Base-by-base conservation (phyloP, 2,797 vertebrate genomes). In the Myotis myotis region DNA sequence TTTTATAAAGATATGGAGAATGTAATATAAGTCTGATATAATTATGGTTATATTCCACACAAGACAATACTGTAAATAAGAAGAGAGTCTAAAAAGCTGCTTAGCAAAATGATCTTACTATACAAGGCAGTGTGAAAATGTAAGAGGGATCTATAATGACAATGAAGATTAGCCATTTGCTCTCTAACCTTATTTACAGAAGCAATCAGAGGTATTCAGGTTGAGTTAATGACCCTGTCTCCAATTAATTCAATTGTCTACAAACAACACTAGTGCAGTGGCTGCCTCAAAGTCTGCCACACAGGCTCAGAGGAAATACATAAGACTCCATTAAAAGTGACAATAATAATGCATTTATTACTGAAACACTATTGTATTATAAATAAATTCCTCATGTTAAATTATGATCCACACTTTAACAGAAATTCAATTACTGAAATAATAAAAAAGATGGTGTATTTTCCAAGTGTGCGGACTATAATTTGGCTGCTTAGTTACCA, bases 381-480 rank as follows among this genome's bases (percentile, higher is more conserved):
- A 98, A 98, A 98, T 98, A 98, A 98, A 98, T 98, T 98, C 97
- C 98, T 98, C 98, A 98, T 98, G 98, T 98, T 97, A 98, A 98
- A 98, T 98, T 98, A 98, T 97, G 97, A 88, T 98, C 97, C 97
- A 95, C 12, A 95, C 97, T 98, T 98, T 98, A 99, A 98, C 98
- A 98, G 98, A 98, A 99, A 99, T 99, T 99, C 98, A 99, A 98
- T 99, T 98, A 99, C 98, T 98, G 97, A 98, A 98, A 98, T 98
- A 98, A 98, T 98, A 98, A 98, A 98, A 98, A 98, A 98, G 98
- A 98, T 38, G 28, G 97, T 98, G 96, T 97, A 97, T 97, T 98
- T 98, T 98, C 98, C 98, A 98, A 98, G 98, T 92, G 97, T 97
- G 95, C 97, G 97, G 98, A 98, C 98, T 98, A 96, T 98, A 98